These are phyloP conservation scores for Puffinus mauretanicus DNA, from an alignment of 2,113 vertebrate genomes.

Conservation along the genomic window DNA sequence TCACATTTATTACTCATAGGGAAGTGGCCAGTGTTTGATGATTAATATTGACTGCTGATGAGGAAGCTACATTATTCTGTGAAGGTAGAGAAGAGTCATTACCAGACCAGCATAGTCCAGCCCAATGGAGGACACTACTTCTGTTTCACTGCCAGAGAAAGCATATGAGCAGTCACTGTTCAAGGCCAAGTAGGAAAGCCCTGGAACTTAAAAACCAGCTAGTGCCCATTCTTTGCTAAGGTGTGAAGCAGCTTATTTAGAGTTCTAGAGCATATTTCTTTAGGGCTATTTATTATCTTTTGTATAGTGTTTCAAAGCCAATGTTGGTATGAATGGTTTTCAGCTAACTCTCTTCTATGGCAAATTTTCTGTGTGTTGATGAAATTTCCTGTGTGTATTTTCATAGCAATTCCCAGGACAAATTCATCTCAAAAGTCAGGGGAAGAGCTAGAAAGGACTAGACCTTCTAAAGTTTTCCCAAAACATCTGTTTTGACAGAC, in stretches of 20 bases:
- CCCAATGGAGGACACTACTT: background rate
- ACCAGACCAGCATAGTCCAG: background rate
- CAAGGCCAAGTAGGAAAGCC: background rate
- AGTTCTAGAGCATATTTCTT: background rate
- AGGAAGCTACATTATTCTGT: accelerated
- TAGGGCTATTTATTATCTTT: background rate
- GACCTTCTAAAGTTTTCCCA: background rate
- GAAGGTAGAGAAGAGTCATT: background rate
- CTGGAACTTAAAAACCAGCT: background rate
- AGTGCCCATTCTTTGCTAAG: background rate
- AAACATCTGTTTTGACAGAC: background rate
- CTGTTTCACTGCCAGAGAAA: background rate
- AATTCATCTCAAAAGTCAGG: background rate
- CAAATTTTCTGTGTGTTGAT: background rate
- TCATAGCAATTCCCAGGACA: background rate
- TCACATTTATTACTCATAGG: background rate
- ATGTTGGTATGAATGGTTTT: background rate
- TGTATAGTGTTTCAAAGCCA: background rate
- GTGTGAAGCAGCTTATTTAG: background rate
- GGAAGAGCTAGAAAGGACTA: background rate
- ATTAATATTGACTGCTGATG: background rate
- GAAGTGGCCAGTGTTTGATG: background rate
- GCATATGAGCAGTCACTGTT: background rate
- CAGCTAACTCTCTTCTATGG: background rate
- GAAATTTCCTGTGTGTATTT: background rate